A percentile compares a stretch with the other conserved stretches of the same genome.
Conservation (phyloP, 2,113 vertebrate genomes). For the Coreoperca whiteheadi region DNA sequence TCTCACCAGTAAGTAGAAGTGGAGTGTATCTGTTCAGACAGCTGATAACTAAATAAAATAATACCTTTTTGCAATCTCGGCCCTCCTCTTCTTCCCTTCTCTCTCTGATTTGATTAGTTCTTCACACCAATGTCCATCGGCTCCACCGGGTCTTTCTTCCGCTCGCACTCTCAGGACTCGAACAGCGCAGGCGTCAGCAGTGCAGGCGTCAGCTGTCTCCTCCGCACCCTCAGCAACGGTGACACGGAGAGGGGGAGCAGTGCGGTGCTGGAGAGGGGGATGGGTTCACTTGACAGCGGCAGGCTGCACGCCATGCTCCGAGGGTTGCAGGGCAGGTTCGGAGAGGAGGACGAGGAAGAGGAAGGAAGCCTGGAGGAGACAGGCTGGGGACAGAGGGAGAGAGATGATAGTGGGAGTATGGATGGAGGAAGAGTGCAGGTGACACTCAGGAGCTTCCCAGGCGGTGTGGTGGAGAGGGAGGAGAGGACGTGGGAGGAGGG, state of each 20-base stretch:
- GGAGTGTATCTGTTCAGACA: background rate
- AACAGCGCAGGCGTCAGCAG: slow-evolving; percentile 95
- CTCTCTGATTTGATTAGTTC: slow-evolving; percentile 85
- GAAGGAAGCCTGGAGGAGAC: slow-evolving; percentile 72
- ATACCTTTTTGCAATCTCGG: background rate
- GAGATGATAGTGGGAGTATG: slow-evolving; percentile 61
- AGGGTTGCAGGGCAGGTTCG: slow-evolving; percentile 76
- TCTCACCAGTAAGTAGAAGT: slow-evolving; percentile 85
- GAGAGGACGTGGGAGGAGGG: slow-evolving; percentile 79
- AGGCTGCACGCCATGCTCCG: slow-evolving; percentile 79
- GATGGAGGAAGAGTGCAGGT: slow-evolving; percentile 81
- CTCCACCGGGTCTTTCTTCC: slow-evolving; percentile 94
- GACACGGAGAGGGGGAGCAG: slow-evolving; percentile 77
- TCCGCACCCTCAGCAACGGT: slow-evolving; percentile 94
- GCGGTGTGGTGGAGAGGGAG: slow-evolving; percentile 75
- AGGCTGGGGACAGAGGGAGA: slow-evolving; percentile 67
- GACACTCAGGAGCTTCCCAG: slow-evolving; percentile 78
- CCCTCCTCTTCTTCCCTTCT: slow-evolving; percentile 51
- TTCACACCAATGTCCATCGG: slow-evolving; percentile 94
- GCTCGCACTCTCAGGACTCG: slow-evolving; percentile 98
- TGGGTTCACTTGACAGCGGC: slow-evolving; percentile 71
- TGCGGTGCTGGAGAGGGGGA: slow-evolving; percentile 64
- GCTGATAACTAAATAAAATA: background rate
- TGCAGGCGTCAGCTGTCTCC: slow-evolving; percentile 95
- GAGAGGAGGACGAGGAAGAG: slow-evolving; percentile 70